phyloP scores from a whole-genome alignment of 2,113 vertebrate species.

The Anarhynchus alexandrinus region DNA sequence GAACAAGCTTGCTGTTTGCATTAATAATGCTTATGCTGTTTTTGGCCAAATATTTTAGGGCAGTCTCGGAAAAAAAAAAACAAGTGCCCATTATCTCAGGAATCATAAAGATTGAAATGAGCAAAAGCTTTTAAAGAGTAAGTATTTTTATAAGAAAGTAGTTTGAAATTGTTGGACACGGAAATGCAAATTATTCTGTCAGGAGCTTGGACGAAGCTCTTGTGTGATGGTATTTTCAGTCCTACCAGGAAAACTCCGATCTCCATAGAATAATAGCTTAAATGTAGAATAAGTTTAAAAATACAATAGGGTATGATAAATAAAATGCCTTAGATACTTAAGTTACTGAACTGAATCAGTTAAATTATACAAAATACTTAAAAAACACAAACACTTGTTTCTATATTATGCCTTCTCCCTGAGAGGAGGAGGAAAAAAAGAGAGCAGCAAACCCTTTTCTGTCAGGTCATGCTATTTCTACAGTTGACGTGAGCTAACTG shows the following conservation, averaged over 20 bases:
- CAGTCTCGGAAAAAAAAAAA: not conserved
- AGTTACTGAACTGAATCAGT: not conserved
- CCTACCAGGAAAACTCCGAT: not conserved
- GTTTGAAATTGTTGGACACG: not conserved
- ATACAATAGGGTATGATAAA: not conserved
- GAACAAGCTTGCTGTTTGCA: not conserved
- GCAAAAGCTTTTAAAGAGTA: not conserved
- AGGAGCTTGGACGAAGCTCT: not conserved
- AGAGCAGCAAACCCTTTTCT: not conserved
- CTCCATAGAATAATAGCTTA: not conserved
- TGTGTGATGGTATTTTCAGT: not conserved
- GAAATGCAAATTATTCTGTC: not conserved
- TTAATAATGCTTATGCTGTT: not conserved
- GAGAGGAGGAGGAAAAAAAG: not conserved
- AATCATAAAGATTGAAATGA: not conserved
- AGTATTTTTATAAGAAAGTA: not conserved
- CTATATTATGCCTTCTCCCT: not conserved
- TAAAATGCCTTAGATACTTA: not conserved
- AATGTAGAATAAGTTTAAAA: not conserved
- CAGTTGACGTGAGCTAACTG: not conserved
- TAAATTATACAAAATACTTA: not conserved
- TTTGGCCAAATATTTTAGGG: not conserved
- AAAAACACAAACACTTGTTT: not conserved
- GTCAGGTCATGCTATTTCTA: accelerated
- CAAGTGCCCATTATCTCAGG: not conserved